Conservation (phyloP, 2,113 vertebrate species). For the Psettodes erumei region DNA sequence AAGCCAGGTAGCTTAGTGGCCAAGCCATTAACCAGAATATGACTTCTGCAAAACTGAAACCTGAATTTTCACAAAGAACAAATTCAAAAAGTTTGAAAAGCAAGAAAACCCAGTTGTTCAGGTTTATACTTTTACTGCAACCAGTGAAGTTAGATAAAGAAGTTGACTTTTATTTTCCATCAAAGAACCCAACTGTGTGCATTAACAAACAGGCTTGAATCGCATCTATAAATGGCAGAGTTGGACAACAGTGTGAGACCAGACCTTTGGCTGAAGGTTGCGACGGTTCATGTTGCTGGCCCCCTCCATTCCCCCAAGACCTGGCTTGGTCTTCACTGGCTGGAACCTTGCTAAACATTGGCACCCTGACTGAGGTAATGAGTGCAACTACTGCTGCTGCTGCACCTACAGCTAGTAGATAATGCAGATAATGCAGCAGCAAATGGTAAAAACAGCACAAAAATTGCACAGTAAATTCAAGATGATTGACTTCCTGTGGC, state of each 20-base stretch:
- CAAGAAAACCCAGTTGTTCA: slow-evolving; percentile 4
- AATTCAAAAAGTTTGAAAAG: slow-evolving; percentile 32
- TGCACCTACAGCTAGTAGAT: slow-evolving; percentile 19
- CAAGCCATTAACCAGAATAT: slow-evolving; percentile 17
- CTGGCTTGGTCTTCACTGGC: slow-evolving; percentile 35
- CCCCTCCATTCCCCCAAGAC: slow-evolving; percentile 43
- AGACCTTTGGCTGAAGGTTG: slow-evolving; percentile 76
- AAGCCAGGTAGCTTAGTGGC: neutral
- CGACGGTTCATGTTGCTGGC: slow-evolving; percentile 68
- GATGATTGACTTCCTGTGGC: no score
- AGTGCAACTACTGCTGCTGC: slow-evolving; percentile 42
- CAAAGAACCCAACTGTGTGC: slow-evolving; percentile 41
- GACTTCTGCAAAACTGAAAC: slow-evolving; percentile 28
- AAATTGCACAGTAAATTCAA: no score
- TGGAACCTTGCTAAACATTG: slow-evolving; percentile 57
- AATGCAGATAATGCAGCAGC: no score
- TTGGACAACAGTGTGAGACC: slow-evolving; percentile 79
- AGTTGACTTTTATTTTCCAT: slow-evolving; percentile 44
- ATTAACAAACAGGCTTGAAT: slow-evolving; percentile 63
- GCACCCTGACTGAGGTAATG: slow-evolving; percentile 47
- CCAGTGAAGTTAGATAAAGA: slow-evolving; percentile 23
- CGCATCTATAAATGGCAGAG: slow-evolving; percentile 79
- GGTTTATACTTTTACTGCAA: slow-evolving; percentile 17
- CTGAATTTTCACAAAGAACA: neutral
- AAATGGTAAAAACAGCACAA: no score